Conservation (phyloP, 2,113 vertebrate species). For the Archilochus colubris region DNA sequence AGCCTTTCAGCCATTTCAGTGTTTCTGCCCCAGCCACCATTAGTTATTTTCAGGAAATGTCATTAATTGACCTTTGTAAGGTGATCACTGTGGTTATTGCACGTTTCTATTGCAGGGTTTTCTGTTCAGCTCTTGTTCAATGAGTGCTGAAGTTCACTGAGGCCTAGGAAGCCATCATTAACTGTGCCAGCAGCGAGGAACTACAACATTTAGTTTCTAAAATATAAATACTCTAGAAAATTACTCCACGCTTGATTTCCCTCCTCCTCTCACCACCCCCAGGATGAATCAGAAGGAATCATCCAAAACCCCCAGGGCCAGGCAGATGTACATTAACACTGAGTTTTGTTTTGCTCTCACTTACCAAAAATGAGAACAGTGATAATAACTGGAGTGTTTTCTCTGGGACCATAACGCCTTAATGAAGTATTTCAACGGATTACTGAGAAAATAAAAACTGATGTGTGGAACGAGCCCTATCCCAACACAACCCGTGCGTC, state of each 20-base stretch:
- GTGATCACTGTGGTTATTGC: neutral
- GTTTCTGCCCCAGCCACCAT: neutral
- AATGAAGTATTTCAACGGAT: neutral
- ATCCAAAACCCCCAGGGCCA: neutral
- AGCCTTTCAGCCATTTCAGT: neutral
- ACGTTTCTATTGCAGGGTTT: neutral
- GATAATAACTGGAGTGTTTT: slow-evolving; percentile 1
- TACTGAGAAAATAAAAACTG: neutral
- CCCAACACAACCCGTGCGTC: neutral
- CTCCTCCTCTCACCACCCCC: neutral
- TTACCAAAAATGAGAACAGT: neutral
- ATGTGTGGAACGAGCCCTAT: neutral
- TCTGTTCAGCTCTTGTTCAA: neutral
- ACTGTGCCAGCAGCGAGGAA: neutral
- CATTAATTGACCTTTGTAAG: neutral
- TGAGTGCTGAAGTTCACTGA: neutral
- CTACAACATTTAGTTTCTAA: neutral
- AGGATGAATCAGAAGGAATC: neutral
- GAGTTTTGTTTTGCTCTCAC: slow-evolving; percentile 9
- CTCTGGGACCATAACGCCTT: neutral
- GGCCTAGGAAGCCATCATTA: neutral
- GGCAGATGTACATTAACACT: neutral
- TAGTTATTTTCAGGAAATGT: neutral
- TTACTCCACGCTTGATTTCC: neutral
- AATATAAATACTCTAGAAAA: neutral